Base-by-base conservation (phyloP, 2,888 invertebrate species). In the Nycteola revayana region DNA sequence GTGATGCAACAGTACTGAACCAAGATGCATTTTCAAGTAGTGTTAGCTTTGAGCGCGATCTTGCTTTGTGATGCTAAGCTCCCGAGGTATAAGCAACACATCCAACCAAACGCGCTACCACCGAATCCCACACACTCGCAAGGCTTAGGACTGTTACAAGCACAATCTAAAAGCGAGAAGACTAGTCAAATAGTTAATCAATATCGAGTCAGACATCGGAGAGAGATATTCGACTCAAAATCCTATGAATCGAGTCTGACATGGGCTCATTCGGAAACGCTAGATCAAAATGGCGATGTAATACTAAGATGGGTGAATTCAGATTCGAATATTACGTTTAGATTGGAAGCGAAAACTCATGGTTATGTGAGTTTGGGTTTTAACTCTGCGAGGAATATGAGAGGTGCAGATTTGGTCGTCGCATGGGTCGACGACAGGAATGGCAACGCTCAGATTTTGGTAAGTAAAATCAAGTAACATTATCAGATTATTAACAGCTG, bases 361-460 rank as follows among this genome's bases (percentile, higher is more conserved):
- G 97, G 97, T 55, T 97, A 95, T 79, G 93, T 97, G 47, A 96
- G 95, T 24, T 92, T 97, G 62, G 97, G 97, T 39, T 95, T 97
- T 78, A 95, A 95, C 53, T 92, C 92, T 35, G 93, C 92, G 68
- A 94, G 95, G 46, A 92, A 92, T 53, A 93, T 95, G 92, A 91
- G 92, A 66, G 95, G 94, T 27, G 93, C 95, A 39, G 97, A 97
- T 90, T 92, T 97, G 84, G 93, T 96, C 55, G 92, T 97, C 71
- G 96, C 95, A 41, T 97, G 97, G 96, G 94, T 97, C 56, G 94
- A 95, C 84, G 93, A 94, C 71, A 78, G 78, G 64, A 86, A 81
- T 64, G 86, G 84, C 57, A 84, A 79, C 83, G 94, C 94, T 60
- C 93, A 94, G 82, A 92, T 95, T 80, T 92, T 95, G 93, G 95